phyloP scores from a whole-genome alignment of 2,113 vertebrate species.

The Perca flavescens region DNA sequence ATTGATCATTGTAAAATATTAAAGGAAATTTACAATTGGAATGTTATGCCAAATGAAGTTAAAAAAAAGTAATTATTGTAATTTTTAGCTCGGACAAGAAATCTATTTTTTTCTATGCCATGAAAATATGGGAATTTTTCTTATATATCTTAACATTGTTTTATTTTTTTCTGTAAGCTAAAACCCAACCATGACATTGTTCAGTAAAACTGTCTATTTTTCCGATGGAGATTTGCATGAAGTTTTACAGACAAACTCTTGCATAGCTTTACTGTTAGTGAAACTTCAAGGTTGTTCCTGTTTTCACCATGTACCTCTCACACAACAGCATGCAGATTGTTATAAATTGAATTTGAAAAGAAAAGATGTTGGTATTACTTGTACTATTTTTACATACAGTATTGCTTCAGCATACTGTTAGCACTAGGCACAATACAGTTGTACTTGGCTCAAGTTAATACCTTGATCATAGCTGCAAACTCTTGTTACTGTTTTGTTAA shows the following conservation, averaged over 20 bases:
- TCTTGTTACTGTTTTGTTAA: not conserved
- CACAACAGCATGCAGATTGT: not conserved
- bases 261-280: not conserved
- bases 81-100: not conserved
- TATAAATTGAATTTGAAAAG: constrained; percentile 3
- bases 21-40: not conserved
- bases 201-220: not conserved
- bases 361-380: not conserved
- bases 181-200: constrained; percentile 6
- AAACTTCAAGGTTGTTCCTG: constrained; percentile 21
- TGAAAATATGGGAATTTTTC: not conserved
- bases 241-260: not conserved
- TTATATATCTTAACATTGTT: not conserved
- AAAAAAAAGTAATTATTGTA: not conserved
- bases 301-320: constrained; percentile 9
- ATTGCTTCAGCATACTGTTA: too few relatives aligned
- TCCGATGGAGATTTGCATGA: constrained; percentile 11
- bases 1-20: constrained; percentile 1
- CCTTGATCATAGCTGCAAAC: not conserved
- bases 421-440: not conserved
- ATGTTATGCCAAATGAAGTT: not conserved
- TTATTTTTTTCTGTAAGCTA: not conserved
- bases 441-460: not conserved
- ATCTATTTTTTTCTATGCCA: not conserved
- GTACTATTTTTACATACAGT: constrained; percentile 17